Base-by-base conservation (phyloP, 2,888 invertebrate genomes). In the Liodrosophila aerea region DNA sequence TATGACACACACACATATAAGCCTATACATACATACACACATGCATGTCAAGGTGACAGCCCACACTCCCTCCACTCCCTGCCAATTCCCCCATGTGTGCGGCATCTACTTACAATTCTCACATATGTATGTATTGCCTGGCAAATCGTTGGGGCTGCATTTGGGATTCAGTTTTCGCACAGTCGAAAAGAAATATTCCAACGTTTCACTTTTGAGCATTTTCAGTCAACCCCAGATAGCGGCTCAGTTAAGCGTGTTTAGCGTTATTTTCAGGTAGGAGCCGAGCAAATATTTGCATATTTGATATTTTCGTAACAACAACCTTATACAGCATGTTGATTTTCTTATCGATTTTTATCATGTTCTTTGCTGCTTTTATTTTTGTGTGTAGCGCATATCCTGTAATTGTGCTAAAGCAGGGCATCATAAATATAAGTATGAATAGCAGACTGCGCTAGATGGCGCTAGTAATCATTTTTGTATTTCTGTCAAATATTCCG, bases 291-390 rank as follows among this genome's bases (percentile, higher is more conserved):
- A 85, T 78, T 78, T 78, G 80, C 78, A 78, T 78, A 78, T 78
- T 85, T 85, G 72, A 78, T 78, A 85, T 85, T 83, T 85, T 75
- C 64, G 80, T 78, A 82, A 61, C 64, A 82, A 70, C 82, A 85
- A 75, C 62, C 64, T 61, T 75, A 62, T 64, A 75, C 83, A 59
- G 54, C 64, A 85, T 85, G 78, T 85, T 75, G 78, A 78, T 76
- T 78, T 68, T 43, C 57, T 39, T 75, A 78, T 85, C 83, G 78
- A 85, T 78, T 78, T 78, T 85, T 56, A 44, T 58, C 69, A 62
- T 58, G 27, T 46, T 54, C 31, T 49, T 50, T 54, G 44, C 49
- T 41, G 40, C 61, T 52, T 37, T 43, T 44, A 39, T 34, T 41
- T 43, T 29, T 43, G 18, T 58, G 31, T 37, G 4, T 30, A 30